Evolutionary conservation across 2,113 vertebrate genomes (phyloP).

Genomic region (Rhegmatorhina hoffmannsi): DNA sequence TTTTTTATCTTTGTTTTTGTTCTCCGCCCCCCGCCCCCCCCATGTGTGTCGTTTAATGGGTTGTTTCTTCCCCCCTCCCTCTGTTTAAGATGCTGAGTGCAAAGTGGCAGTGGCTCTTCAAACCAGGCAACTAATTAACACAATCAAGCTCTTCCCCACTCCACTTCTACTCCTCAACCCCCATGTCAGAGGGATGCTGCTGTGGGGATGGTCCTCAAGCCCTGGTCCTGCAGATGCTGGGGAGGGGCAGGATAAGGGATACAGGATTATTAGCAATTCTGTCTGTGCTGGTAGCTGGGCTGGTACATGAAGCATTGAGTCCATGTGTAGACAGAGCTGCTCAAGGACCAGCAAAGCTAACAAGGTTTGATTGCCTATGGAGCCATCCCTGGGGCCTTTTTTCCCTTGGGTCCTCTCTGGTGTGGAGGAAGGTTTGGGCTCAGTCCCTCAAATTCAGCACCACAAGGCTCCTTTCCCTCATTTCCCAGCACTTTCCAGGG

Average conservation of each 20-base stretch:
- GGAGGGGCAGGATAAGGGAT: neutral
- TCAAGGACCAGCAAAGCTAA: neutral
- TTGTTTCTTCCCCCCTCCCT: neutral
- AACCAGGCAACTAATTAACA: constrained; percentile 56
- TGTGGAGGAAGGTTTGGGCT: neutral
- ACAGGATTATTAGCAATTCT: neutral
- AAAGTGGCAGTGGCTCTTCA: constrained; percentile 1
- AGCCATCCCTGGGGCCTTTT: neutral
- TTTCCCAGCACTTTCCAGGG: neutral
- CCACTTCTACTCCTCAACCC: neutral
- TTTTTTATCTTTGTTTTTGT: constrained; percentile 17
- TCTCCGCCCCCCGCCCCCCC: neutral
- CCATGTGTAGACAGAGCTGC: neutral
- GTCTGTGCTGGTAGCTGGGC: neutral
- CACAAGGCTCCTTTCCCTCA: neutral
- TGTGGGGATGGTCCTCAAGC: neutral
- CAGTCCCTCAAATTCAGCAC: neutral
- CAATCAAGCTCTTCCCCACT: neutral
- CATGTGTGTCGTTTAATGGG: neutral
- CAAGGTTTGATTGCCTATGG: neutral
- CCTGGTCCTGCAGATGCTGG: neutral
- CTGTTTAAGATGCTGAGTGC: neutral
- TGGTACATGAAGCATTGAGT: fast-evolving
- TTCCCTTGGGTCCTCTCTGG: neutral
- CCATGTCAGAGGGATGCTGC: neutral